Evolutionary conservation across 2,113 vertebrate genomes (phyloP).

Genomic region (Tachuris rubrigastra): DNA sequence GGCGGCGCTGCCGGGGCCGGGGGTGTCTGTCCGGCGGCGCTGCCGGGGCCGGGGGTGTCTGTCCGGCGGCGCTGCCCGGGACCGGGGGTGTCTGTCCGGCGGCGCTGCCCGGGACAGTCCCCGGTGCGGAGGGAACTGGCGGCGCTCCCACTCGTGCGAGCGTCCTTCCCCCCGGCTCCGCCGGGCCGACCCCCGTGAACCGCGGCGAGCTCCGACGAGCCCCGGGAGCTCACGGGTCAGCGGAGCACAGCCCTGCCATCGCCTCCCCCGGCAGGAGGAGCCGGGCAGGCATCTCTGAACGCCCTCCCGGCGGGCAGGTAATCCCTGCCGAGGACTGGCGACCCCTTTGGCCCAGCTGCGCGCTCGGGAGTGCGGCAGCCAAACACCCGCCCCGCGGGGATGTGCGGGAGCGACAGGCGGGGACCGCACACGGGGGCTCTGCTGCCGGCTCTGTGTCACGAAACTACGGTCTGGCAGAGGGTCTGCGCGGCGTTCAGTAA

Average conservation of each 20-base stretch:
- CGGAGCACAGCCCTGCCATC: neutral
- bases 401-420: neutral
- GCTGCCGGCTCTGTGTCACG: fast-evolving
- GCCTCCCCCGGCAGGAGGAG: neutral
- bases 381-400: neutral
- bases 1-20: too few relatives aligned
- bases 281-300: neutral
- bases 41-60: too few relatives aligned
- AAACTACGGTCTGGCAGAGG: neutral
- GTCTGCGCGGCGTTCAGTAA: fast-evolving
- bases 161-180: neutral
- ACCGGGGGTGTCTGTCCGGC: neutral
- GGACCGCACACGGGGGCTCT: neutral
- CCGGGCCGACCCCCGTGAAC: neutral
- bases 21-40: too few relatives aligned
- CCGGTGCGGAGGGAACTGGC: neutral
- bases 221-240: neutral
- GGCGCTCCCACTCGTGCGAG: conserved; percentile 6
- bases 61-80: neutral
- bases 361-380: neutral
- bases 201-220: neutral
- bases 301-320: neutral
- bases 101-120: neutral
- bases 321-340: neutral
- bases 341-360: neutral